These are phyloP conservation scores for Heteractis magnifica DNA, from an alignment of 92 coral and sea anemone genomes.

Conservation along the genomic window DNA sequence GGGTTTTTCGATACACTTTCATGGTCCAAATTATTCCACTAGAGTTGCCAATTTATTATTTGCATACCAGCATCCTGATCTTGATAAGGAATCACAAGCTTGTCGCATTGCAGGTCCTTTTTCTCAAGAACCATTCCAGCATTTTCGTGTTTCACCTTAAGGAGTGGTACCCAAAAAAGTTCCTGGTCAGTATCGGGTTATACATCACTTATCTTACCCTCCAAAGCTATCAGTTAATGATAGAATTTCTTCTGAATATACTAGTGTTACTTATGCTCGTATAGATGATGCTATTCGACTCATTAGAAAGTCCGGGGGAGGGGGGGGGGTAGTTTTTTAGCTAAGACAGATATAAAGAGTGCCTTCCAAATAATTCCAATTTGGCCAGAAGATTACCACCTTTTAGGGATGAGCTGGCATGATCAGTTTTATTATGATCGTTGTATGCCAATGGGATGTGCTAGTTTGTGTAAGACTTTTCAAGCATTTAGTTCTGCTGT, in stretches of 20 bases:
- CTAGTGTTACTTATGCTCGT: slow-evolving; percentile 35
- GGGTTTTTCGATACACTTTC: background rate
- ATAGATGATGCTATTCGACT: slow-evolving; percentile 23
- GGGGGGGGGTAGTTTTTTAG: slow-evolving; percentile 23
- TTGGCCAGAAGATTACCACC: slow-evolving; percentile 13
- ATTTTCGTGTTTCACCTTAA: slow-evolving; percentile 14
- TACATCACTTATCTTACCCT: slow-evolving; percentile 55
- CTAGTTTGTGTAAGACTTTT: slow-evolving; percentile 20
- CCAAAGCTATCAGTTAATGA: slow-evolving; percentile 48
- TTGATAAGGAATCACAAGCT: slow-evolving; percentile 25
- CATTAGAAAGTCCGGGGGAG: slow-evolving; percentile 15
- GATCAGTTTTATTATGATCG: slow-evolving; percentile 25
- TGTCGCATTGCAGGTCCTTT: slow-evolving; percentile 35
- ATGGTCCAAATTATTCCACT: slow-evolving; percentile 31
- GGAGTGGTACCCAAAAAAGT: slow-evolving; percentile 9
- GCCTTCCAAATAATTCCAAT: slow-evolving; percentile 26
- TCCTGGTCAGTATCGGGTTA: slow-evolving; percentile 20
- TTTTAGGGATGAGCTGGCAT: slow-evolving; percentile 24
- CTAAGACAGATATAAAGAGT: slow-evolving; percentile 41
- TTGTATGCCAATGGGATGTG: slow-evolving; percentile 5
- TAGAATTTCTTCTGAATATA: slow-evolving; percentile 38
- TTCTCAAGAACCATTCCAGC: slow-evolving; percentile 15
- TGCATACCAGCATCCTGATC: background rate
- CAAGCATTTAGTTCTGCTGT: slow-evolving; percentile 35
- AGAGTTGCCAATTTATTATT: slow-evolving; percentile 7